Percentiles rank a stretch among this genome's conserved stretches.
Conservation (phyloP, 2,888 invertebrate species). For the Andrena hattorfiana region DNA sequence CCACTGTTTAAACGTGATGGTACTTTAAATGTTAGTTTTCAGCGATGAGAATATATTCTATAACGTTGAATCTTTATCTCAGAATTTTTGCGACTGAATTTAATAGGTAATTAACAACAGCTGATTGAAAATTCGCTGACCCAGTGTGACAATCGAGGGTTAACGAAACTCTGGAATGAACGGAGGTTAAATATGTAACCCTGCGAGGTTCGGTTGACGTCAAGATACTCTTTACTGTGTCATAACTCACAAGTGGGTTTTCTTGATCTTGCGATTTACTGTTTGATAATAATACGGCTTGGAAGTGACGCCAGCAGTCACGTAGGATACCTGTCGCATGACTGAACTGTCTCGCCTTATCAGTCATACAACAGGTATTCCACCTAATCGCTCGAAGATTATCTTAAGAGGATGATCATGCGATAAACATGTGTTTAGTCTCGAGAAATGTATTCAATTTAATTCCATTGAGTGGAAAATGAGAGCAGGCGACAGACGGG, state of each 20-base stretch:
- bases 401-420: neutral
- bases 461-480: too few species aligned
- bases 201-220: neutral
- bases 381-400: neutral
- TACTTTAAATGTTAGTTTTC: too few species aligned
- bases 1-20: too few species aligned
- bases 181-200: neutral
- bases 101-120: too few species aligned
- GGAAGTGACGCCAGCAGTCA: neutral
- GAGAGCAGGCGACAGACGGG: too few species aligned
- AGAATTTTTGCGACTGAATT: too few species aligned
- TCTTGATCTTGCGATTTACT: neutral
- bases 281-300: neutral
- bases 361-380: neutral
- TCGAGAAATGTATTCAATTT: neutral
- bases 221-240: neutral
- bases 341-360: slow-evolving; percentile 2
- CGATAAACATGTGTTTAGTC: neutral
- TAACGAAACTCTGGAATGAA: too few species aligned
- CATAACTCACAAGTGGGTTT: neutral
- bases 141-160: too few species aligned
- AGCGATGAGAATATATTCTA: too few species aligned
- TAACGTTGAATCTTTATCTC: too few species aligned
- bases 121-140: too few species aligned
- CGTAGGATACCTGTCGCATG: neutral